phyloP scores from a whole-genome alignment of 1,140 invertebrate genomes.

The Chironomus tepperi region DNA sequence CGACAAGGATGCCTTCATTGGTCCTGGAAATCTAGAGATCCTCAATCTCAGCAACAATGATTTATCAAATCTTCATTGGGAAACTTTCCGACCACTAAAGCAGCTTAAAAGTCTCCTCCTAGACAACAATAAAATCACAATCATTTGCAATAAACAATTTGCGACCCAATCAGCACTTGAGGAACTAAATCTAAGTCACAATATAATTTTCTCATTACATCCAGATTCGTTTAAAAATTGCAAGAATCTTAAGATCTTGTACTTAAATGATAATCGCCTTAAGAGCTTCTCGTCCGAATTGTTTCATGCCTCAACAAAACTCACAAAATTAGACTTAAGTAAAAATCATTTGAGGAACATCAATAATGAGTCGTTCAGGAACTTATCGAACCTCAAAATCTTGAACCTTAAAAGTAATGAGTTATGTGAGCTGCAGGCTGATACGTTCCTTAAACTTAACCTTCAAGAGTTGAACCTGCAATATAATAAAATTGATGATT shows the following conservation, averaged over 20 bases:
- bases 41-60: neutral
- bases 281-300: neutral
- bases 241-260: neutral
- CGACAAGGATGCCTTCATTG: slow-evolving; percentile 17
- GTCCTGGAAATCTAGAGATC: neutral
- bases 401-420: neutral
- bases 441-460: neutral
- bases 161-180: neutral
- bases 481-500: neutral
- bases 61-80: neutral
- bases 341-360: slow-evolving; percentile 19
- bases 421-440: neutral
- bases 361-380: neutral
- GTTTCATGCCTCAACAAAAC: neutral
- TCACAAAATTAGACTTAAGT: neutral
- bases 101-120: neutral
- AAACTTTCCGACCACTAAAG: slow-evolving; percentile 18
- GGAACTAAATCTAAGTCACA: neutral
- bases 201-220: neutral
- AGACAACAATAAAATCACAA: neutral
- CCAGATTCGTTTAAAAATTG: neutral
- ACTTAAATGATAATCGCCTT: neutral
- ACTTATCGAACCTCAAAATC: neutral
- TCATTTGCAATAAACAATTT: neutral
- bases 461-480: neutral